A percentile compares a stretch with the other conserved stretches of the same genome.
These are phyloP conservation scores for Allacma fusca DNA, from an alignment of 2,888 invertebrate genomes.

Conservation along the genomic window DNA sequence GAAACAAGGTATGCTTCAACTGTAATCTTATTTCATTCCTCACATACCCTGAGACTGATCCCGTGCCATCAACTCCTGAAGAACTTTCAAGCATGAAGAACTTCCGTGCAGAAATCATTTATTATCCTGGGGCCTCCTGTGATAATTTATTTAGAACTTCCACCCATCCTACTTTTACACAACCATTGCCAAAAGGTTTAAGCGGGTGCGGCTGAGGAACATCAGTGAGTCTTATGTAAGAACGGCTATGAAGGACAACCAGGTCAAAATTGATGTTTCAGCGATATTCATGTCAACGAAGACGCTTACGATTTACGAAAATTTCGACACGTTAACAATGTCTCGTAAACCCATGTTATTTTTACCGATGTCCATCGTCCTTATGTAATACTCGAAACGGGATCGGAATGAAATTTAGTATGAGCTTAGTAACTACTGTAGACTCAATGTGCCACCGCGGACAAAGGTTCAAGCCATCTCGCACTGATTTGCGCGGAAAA, in stretches of 20 bases:
- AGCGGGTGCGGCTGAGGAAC: neutral
- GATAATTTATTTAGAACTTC: constrained; percentile 4
- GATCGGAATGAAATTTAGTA: no score
- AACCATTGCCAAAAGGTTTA: neutral
- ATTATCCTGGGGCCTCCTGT: neutral
- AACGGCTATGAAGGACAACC: neutral
- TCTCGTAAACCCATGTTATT: neutral
- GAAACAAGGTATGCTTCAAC: neutral
- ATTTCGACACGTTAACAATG: neutral
- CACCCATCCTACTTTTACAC: neutral
- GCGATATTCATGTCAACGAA: neutral
- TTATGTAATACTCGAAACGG: neutral
- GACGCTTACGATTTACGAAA: neutral
- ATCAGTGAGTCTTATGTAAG: neutral
- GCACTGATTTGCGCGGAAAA: no score
- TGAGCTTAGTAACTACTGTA: no score
- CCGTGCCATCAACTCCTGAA: neutral
- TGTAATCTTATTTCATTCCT: constrained; percentile 17
- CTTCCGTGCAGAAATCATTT: neutral
- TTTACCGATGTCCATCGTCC: neutral
- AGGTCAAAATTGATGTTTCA: neutral
- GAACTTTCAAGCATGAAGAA: neutral
- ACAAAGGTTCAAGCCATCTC: no score
- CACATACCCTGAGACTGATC: constrained; percentile 6
- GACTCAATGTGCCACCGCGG: no score